A percentile compares a stretch with the other conserved stretches of the same genome.
These are phyloP conservation scores for Aelia acuminata DNA, from an alignment of 2,888 invertebrate genomes.

Conservation along the genomic window DNA sequence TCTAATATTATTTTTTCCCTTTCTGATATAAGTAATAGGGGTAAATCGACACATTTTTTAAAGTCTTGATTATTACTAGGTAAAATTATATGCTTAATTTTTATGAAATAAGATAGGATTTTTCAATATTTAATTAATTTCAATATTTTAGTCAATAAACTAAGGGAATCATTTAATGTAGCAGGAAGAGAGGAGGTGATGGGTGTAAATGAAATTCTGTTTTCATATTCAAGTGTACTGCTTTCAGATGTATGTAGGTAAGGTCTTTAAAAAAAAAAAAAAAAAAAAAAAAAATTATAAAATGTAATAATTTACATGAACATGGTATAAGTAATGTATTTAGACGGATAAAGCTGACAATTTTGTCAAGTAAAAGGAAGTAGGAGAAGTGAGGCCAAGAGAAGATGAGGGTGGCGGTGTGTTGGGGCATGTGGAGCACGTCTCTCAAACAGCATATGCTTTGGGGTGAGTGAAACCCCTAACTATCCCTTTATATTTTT, in stretches of 20 bases:
- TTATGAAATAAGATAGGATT: too few species aligned
- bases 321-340: conserved; percentile 3
- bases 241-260: background rate
- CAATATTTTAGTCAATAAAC: background rate
- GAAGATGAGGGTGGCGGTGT: conserved; percentile 56
- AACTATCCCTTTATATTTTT: conserved; percentile 54
- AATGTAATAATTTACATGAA: background rate
- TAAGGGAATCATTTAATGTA: background rate
- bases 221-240: background rate
- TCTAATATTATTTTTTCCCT: background rate
- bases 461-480: conserved; percentile 60
- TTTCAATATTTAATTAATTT: background rate
- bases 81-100: background rate
- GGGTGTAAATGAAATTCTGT: background rate
- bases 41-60: background rate
- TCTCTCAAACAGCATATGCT: conserved; percentile 55
- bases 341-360: conserved; percentile 5
- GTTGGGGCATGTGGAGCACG: conserved; percentile 57
- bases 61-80: background rate
- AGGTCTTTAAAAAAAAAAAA: background rate
- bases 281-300: background rate
- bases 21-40: background rate
- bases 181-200: background rate
- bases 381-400: background rate
- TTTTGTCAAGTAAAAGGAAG: conserved; percentile 50